Evolutionary conservation across 2,113 vertebrate genomes (phyloP), one percentile per base, ranked within the genome.

Genomic region (Salvator merianae): DNA sequence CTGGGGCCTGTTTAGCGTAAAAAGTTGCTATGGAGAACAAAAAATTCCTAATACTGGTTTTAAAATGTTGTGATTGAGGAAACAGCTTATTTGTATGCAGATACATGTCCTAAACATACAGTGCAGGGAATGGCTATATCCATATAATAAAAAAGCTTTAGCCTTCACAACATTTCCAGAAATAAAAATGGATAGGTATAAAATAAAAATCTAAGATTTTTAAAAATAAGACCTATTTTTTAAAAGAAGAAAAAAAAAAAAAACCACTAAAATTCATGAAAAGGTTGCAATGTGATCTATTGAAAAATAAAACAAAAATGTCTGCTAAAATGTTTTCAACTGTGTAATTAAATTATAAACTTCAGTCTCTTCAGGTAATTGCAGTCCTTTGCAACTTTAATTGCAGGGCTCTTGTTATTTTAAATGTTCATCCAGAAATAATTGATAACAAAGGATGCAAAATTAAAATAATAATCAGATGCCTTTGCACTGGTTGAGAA

Each of bases 381-480:
- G n/a, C 79, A 71, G 68, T 71, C 34, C 32, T 34, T 50, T 55
- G 40, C 22, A 47, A 70, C 34, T 81, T 81, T 28, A 81, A 59
- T 30, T 71, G 68, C n/a, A 81, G n/a, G 47, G 30, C 32, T 70
- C 26, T 81, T 5, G 24, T 81, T 36, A 55, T 81, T 71, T 59
- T 70, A 81, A 71, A 71, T 71, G 24, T 32, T 59, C 66, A 81
- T 81, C 68, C 43, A 28, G 55, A 69, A 81, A 71, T 55, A 55
- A 36, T 71, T 22, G 2, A 13, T 55, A 81, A 28, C 32, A 53
- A 71, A 81, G 32, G 47, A 55, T 34, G 34, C 32, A 30, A 50
- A 36, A 81, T 81, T 55, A 55, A 81, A 81, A 81, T 28, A 38
- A 62, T 10, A 55, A 55, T 81, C 24, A 28, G 32, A 59, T 71